phyloP scores from a whole-genome alignment of 1,140 invertebrate species.

The Aethina tumida region DNA sequence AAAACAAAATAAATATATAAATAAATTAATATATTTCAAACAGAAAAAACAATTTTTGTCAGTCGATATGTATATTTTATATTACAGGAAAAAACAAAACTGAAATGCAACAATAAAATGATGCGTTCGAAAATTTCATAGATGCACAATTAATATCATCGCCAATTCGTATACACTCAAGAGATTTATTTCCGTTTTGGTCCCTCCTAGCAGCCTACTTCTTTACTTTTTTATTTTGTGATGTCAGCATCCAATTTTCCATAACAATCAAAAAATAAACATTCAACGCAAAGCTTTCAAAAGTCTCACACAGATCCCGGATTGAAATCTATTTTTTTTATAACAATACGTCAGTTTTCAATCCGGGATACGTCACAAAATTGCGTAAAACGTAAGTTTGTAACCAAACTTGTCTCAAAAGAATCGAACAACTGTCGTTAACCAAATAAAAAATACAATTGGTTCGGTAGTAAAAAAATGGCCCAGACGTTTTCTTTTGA shows the following conservation, averaged over 20 bases:
- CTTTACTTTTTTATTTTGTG: not conserved
- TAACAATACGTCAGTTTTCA: too few species aligned
- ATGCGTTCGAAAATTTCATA: conserved; percentile 3
- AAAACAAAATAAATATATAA: conserved; percentile 28
- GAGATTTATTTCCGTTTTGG: conserved; percentile 17
- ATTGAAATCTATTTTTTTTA: too few species aligned
- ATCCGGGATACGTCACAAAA: conserved; percentile 7
- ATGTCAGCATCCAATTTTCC: not conserved
- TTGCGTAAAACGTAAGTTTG: conserved; percentile 11
- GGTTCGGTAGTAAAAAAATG: too few species aligned
- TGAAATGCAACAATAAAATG: conserved; percentile 5
- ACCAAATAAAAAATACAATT: too few species aligned
- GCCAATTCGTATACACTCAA: conserved; percentile 15
- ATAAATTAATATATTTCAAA: conserved; percentile 32
- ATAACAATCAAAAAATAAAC: conserved; percentile 1
- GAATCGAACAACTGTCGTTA: too few species aligned
- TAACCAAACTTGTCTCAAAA: conserved; percentile 22
- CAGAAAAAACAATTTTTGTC: conserved; percentile 28
- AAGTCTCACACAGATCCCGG: too few species aligned
- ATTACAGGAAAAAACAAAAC: conserved; percentile 5
- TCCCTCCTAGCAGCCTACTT: conserved; percentile 16
- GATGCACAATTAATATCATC: conserved; percentile 7
- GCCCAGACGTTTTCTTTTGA: too few species aligned
- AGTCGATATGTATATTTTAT: conserved; percentile 21
- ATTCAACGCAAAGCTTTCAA: conserved; percentile 3